Evolutionary conservation across 2,888 invertebrate species (phyloP), one percentile per base, ranked within the genome.

Genomic region (Conus canariensis): DNA sequence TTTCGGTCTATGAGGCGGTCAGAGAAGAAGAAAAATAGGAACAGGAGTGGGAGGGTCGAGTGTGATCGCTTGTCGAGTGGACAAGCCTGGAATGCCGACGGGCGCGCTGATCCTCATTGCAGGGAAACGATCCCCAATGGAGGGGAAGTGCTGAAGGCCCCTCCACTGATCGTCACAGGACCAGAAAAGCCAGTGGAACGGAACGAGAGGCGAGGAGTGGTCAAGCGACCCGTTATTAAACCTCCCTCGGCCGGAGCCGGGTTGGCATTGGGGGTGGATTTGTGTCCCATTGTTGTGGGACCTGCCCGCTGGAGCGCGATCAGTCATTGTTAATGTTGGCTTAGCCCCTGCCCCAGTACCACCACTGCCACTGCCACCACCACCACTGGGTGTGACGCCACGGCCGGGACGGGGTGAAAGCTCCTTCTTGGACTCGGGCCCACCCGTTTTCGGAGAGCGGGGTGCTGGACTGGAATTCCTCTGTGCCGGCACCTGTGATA

Each of bases 271-370:
- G 85, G 86, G 64, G 30, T n/a, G 64, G 86, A 64, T 86, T 86
- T 86, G 30, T 86, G 64, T n/a, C 45, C 86, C 86, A 86, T 77
- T 87, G 87, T 87, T 87, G 87, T 87, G 87, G 25, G 22, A 56
- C 74, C 74, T 74, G 87, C 87, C 58, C 74, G 74, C 58, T 87
- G 74, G 16, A 74, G 87, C 87, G 87, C 58, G 87, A 77, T 87
- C 56, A 74, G 74, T 70, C 87, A 87, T 87, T 67, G 86, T 67
- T 70, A 56, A 74, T 87, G 87, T 77, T 56, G 87, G 87, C 87
- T 87, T 87, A 87, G 58, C 56, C 56, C 6, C 67, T 77, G 58
- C 58, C 74, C 74, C 45, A 22, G 16, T 12, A 67, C 70, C 22
- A 22, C 58, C 74, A n/a, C n/a, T 4, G 14, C 14, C 56, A 58